phyloP scores from a whole-genome alignment of 2,113 vertebrate genomes.

The Sebastes fasciatus region DNA sequence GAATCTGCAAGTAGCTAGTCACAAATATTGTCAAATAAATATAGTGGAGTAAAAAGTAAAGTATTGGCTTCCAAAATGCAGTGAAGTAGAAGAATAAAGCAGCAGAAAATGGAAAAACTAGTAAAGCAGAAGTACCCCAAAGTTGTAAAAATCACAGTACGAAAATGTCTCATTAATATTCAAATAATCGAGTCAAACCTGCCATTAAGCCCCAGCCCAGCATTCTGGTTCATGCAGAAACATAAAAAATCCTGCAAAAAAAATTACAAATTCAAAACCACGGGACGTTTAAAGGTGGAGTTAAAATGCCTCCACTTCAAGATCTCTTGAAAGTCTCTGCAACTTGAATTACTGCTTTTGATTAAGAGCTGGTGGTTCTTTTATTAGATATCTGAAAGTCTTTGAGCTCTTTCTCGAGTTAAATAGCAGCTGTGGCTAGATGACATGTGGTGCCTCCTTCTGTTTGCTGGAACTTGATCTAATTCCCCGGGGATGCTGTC shows the following conservation, averaged over 20 bases:
- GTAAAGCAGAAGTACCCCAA: background rate
- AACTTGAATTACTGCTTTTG: background rate
- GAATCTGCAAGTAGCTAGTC: background rate
- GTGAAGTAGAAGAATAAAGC: background rate
- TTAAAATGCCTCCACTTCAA: background rate
- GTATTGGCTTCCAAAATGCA: background rate
- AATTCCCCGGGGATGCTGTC: conserved; percentile 2
- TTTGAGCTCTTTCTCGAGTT: background rate
- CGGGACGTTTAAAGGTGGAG: background rate
- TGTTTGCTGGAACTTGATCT: conserved; percentile 31
- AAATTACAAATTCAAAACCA: background rate
- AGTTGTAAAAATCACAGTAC: background rate
- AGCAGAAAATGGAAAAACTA: background rate
- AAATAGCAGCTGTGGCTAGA: background rate
- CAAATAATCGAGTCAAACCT: background rate
- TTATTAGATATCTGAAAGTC: background rate
- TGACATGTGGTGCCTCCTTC: conserved; percentile 14
- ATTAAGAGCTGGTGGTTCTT: background rate
- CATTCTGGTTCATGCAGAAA: background rate
- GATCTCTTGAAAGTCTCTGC: background rate
- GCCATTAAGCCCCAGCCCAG: background rate
- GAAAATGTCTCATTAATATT: background rate
- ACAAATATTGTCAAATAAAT: background rate
- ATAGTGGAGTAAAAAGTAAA: background rate
- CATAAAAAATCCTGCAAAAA: background rate